Evolutionary conservation across 2,888 invertebrate species (phyloP), one percentile per base, ranked within the genome.

Genomic region (Mayetiola destructor): DNA sequence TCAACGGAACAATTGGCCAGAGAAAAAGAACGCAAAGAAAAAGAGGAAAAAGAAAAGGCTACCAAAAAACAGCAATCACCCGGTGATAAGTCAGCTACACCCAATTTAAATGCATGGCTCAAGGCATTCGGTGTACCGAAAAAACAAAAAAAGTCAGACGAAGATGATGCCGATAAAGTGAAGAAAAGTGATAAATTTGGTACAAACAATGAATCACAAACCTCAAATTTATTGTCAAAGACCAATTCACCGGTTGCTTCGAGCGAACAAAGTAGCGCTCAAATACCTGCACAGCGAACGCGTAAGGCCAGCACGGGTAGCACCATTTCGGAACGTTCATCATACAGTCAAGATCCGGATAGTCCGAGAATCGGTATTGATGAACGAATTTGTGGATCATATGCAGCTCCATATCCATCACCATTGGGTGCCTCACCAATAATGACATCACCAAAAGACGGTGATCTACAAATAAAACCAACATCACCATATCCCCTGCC

Each of bases 111-210:
- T 67, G 91, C 89, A 29, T 92, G 91, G 91, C 88, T 91, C 61
- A 90, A 89, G 71, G 91, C 91, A 0, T 91, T 92, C 67, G 90
- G 91, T 10, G 85, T 86, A 1, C 90, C 91, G 1, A 89, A 89
- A 71, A 78, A 79, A 59, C 68, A 76, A 53, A 85, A 84, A 67
- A 86, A 82, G 67, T 66, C 72, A 1, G 80, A 81, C 14, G 76
- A 77, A 23, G 66, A 70, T 23, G 75, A 77, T 2, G 72, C 70
- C 30, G 58, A n/a, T 2, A 58, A 53, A 56, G 32, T 9, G 6
- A 12, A 32, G 12, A 53, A 53, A 9, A 2, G 2, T n/a, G 30
- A 18, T 12, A 30, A 53, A 18, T 2, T 3, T 2, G 56, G n/a
- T 8, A 18, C 59, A 56, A 10, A 59, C 60, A 27, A 71, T 69